These are phyloP conservation scores for Sebastes cheni DNA, from an alignment of 2,797 vertebrate species.

Conservation along the genomic window DNA sequence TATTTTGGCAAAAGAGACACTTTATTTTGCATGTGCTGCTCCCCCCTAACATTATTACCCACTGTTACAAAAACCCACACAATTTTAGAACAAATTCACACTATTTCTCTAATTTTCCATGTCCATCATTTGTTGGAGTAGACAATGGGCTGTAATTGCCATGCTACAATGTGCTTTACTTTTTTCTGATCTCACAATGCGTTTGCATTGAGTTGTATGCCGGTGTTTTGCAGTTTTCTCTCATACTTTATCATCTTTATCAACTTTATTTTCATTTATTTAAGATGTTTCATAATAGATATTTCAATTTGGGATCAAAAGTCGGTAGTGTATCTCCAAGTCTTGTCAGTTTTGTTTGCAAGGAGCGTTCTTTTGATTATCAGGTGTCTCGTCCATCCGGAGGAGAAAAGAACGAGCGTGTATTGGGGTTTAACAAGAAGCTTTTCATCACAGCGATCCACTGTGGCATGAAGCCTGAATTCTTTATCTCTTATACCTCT, in stretches of 20 bases:
- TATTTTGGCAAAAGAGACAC: conserved; percentile 36
- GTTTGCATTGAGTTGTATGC: conserved; percentile 7
- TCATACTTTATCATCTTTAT: neutral
- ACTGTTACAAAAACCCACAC: conserved; percentile 36
- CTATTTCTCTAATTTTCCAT: neutral
- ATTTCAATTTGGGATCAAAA: neutral
- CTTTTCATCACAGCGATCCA: conserved; percentile 18
- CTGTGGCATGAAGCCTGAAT: conserved; percentile 27
- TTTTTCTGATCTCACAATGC: neutral
- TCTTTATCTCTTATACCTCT: conserved; percentile 30
- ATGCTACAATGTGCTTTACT: neutral
- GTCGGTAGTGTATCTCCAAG: neutral
- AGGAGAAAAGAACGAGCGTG: conserved; percentile 4
- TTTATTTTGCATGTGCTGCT: conserved; percentile 32
- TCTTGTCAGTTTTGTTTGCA: conserved; percentile 7
- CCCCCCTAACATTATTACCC: conserved; percentile 36
- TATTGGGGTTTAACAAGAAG: conserved; percentile 6
- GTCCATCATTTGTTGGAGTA: conserved; percentile 17
- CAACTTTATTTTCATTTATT: neutral
- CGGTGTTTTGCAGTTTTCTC: neutral
- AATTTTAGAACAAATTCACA: conserved; percentile 19
- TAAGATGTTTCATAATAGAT: neutral
- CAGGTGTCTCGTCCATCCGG: neutral
- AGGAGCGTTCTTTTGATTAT: conserved; percentile 19
- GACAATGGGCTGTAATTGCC: conserved; percentile 20